Evolutionary conservation across 2,113 vertebrate genomes (phyloP).

Genomic region (Miniopterus natalensis): DNA sequence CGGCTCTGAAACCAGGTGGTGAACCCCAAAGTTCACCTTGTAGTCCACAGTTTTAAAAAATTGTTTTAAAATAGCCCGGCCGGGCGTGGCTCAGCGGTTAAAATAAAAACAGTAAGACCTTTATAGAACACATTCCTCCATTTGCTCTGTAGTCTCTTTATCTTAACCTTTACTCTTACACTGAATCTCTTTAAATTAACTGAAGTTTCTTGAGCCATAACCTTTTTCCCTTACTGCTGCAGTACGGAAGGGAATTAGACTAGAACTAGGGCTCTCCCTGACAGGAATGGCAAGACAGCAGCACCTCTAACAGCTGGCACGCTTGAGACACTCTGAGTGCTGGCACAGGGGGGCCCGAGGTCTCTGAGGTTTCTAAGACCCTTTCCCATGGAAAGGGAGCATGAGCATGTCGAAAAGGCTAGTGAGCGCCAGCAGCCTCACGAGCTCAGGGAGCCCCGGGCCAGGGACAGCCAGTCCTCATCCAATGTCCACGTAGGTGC

Average conservation of each 20-base stretch:
- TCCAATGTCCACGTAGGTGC: background rate
- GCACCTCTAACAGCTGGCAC: background rate
- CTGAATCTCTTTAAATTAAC: background rate
- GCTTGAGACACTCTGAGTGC: background rate
- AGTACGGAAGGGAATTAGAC: background rate
- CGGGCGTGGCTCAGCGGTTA: too few relatives aligned
- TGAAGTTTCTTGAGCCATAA: background rate
- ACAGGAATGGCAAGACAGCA: background rate
- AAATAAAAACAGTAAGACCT: constrained; percentile 8
- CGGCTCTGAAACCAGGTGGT: background rate
- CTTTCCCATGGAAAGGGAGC: background rate
- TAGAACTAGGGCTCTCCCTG: background rate
- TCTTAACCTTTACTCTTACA: too few relatives aligned
- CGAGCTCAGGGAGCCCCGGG: background rate
- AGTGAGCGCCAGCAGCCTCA: background rate
- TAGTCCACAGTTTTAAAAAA: background rate
- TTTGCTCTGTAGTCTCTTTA: background rate
- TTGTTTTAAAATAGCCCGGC: background rate
- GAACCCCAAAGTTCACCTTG: background rate
- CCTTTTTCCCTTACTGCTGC: background rate
- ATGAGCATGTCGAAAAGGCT: background rate
- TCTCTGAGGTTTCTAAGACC: background rate
- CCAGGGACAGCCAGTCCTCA: background rate
- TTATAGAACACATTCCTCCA: background rate
- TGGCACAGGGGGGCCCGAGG: background rate